These are phyloP conservation scores for Agapostemon virescens DNA, from an alignment of 2,888 invertebrate genomes.

Conservation along the genomic window DNA sequence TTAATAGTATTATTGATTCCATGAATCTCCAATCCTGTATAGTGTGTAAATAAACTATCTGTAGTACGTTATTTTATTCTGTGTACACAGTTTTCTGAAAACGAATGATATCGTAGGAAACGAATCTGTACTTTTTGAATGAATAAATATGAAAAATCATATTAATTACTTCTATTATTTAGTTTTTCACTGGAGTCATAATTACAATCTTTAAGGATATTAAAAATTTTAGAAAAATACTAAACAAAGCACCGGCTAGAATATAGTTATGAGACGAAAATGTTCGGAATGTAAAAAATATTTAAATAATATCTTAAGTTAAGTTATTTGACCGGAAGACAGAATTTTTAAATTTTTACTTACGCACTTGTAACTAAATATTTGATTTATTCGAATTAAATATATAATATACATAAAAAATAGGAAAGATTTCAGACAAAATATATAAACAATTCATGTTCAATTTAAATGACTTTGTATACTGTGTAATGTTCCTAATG, in stretches of 20 bases:
- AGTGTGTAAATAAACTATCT: constrained; percentile 54
- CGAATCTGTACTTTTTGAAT: constrained; percentile 46
- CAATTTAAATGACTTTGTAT: background rate
- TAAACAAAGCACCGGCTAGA: background rate
- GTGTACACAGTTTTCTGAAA: constrained; percentile 47
- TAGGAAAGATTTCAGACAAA: background rate
- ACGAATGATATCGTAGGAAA: constrained; percentile 46
- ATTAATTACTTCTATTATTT: constrained; percentile 10
- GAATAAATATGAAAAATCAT: constrained; percentile 43
- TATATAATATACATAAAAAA: background rate
- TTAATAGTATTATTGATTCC: constrained; percentile 59
- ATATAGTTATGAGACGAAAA: background rate
- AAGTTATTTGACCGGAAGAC: background rate
- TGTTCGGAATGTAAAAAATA: background rate
- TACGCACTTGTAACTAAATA: background rate
- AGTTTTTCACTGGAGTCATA: background rate
- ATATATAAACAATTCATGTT: background rate
- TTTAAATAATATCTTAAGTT: background rate
- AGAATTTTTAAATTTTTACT: background rate
- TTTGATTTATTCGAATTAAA: background rate
- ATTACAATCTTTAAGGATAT: background rate
- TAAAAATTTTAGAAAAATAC: background rate
- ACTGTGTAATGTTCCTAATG: background rate
- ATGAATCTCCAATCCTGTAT: constrained; percentile 56
- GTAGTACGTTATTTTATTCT: constrained; percentile 48